These are phyloP conservation scores for Cepaea nemoralis DNA, from an alignment of 1,140 invertebrate species.

Conservation along the genomic window DNA sequence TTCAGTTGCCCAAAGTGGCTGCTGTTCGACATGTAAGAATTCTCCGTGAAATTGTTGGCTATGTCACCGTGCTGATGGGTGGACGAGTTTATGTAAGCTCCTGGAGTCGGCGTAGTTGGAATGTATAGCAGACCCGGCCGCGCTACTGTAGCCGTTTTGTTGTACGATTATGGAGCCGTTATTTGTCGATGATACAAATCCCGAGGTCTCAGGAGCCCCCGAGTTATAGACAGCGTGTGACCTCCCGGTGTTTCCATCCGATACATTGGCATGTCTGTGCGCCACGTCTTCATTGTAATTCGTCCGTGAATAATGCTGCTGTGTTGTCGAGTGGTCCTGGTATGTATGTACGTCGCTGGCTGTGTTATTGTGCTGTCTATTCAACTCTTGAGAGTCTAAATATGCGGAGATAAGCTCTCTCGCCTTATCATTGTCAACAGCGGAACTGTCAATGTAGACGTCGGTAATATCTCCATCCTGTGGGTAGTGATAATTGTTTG, in stretches of 20 bases:
- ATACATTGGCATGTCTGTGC: neutral
- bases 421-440: conserved; percentile 33
- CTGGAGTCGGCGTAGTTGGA: neutral
- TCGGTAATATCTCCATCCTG: neutral
- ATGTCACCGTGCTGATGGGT: neutral
- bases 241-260: neutral
- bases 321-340: neutral
- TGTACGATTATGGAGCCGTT: neutral
- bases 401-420: conserved; percentile 32
- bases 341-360: neutral
- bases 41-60: neutral
- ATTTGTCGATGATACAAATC: neutral
- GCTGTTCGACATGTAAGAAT: neutral
- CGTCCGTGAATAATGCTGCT: neutral
- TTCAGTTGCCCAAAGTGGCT: neutral
- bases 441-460: conserved; percentile 6
- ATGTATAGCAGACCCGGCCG: neutral
- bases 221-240: neutral
- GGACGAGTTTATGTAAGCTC: neutral
- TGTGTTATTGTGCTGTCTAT: neutral
- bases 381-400: conserved; percentile 28
- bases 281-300: neutral
- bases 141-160: neutral
- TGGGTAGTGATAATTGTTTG: neutral
- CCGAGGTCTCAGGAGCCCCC: neutral